Evolutionary conservation across 2,888 invertebrate species (phyloP).

Genomic region (Euzophera pinguis): DNA sequence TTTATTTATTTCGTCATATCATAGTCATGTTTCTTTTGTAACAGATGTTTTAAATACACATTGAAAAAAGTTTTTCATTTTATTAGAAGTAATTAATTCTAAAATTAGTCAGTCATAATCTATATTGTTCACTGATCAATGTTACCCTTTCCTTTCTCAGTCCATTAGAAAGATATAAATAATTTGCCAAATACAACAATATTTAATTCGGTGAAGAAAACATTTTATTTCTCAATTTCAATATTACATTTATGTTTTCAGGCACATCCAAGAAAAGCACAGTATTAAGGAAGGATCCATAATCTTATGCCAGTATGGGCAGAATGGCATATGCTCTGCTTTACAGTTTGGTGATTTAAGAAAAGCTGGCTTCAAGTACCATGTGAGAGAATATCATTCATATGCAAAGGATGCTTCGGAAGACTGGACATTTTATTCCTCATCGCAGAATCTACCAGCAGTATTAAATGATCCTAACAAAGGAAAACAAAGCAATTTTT

Average conservation of each 20-base stretch:
- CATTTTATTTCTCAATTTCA: too few relatives aligned
- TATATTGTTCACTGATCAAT: too few relatives aligned
- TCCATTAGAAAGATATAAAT: too few relatives aligned
- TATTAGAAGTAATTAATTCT: too few relatives aligned
- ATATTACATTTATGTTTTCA: slow-evolving; percentile 46
- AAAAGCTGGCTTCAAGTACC: slow-evolving; percentile 92
- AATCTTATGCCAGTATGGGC: slow-evolving; percentile 92
- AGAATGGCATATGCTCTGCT: slow-evolving; percentile 91
- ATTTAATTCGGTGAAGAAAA: too few relatives aligned
- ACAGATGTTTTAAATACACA: too few relatives aligned
- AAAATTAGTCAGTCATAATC: too few relatives aligned
- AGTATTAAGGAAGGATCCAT: slow-evolving; percentile 92
- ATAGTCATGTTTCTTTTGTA: too few relatives aligned
- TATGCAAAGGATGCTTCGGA: slow-evolving; percentile 60
- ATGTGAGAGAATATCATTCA: slow-evolving; percentile 85
- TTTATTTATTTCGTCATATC: slow-evolving; percentile 13
- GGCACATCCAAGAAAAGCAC: slow-evolving; percentile 89
- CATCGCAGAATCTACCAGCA: slow-evolving; percentile 96
- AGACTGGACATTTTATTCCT: slow-evolving; percentile 93
- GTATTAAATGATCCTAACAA: slow-evolving; percentile 96
- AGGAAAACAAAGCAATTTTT: slow-evolving; percentile 94
- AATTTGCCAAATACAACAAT: too few relatives aligned
- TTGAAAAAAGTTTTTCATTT: too few relatives aligned
- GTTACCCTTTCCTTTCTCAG: too few relatives aligned
- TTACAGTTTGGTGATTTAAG: slow-evolving; percentile 94